Base-by-base conservation (phyloP, 2,113 vertebrate species). In the Ploceus nigricollis region DNA sequence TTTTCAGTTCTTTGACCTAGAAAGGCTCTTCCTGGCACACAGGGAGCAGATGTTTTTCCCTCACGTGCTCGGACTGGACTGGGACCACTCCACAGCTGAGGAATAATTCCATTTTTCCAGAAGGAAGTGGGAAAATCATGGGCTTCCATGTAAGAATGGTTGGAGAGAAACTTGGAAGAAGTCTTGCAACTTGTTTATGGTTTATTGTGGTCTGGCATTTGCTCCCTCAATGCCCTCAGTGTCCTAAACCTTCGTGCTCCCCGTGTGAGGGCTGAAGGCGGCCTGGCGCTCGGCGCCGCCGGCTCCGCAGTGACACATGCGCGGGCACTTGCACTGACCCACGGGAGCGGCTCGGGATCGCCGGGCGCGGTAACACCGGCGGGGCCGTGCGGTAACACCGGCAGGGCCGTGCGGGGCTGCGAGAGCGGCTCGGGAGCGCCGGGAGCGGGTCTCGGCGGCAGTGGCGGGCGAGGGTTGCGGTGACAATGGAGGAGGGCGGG, bases 221-320 rank as follows among this genome's bases (percentile, higher is more conserved):
- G 18, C 18, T 16, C 35, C 13, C 35, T 10, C 17, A 10, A 20
- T 15, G 33, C 45, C 16, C 13, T 11, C 22, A 8, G 11, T 13
- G n/a, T 39, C 22, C 13, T 15, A 4, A 15, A 4, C 3, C 3
- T 5, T 4, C 9, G 1, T 5, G 21, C 13, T 9, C 1, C 8
- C 45, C 15, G 15, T 21, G 35, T 31, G 68, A 23, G 11, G 17
- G 35, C n/a, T 0, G n/a, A 8, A 25, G 15, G 4, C 25, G 24
- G 53, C 25, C 25, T 0, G 24, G 40, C 3, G 4, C 4, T 6
- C 22, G 31, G 68, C 51, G 11, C 51, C 22, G 6, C 23, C 22
- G 31, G 68, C 70, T 20, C 51, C 22, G 10, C 31, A 8, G 22
- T 3, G 50, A 4, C 25, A n/a, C n/a, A 3, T 7, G 35, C 28